These are phyloP conservation scores for Fratercula arctica DNA, from an alignment of 2,797 vertebrate genomes.

Conservation along the genomic window DNA sequence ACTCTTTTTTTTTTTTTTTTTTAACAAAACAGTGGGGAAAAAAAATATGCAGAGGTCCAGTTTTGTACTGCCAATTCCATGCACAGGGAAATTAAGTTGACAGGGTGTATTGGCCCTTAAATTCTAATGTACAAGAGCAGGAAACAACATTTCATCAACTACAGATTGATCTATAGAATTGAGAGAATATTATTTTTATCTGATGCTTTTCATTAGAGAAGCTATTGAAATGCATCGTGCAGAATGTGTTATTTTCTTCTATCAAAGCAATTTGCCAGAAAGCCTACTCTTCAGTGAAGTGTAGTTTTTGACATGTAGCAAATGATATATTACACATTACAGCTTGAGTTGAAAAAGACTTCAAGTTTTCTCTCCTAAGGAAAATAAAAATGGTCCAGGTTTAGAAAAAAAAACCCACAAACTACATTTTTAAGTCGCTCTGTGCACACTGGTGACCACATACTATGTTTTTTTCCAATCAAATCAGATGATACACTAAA, in stretches of 20 bases:
- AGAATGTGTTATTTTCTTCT: constrained; percentile 42
- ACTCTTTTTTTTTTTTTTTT: not conserved
- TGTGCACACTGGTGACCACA: not conserved
- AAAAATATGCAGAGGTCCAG: not conserved
- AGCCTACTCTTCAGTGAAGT: constrained; percentile 11
- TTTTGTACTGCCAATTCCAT: not conserved
- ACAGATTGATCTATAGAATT: not conserved
- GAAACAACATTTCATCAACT: constrained; percentile 17
- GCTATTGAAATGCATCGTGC: constrained; percentile 4
- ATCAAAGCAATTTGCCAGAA: constrained; percentile 52
- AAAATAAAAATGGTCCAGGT: not conserved
- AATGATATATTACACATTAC: constrained; percentile 6
- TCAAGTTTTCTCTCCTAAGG: not conserved
- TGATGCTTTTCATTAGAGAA: constrained; percentile 34
- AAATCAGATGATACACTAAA: not conserved
- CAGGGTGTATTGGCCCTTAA: constrained; percentile 7
- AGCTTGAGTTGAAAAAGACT: not conserved
- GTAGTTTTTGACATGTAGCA: not conserved
- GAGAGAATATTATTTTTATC: constrained; percentile 23
- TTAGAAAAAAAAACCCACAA: not conserved
- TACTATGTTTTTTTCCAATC: not conserved
- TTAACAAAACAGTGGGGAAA: not conserved
- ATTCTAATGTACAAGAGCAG: not conserved
- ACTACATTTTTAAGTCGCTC: not conserved
- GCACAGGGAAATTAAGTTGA: not conserved